Evolutionary conservation across 2,888 invertebrate genomes (phyloP).

Genomic region (Brachyopa scutellaris): DNA sequence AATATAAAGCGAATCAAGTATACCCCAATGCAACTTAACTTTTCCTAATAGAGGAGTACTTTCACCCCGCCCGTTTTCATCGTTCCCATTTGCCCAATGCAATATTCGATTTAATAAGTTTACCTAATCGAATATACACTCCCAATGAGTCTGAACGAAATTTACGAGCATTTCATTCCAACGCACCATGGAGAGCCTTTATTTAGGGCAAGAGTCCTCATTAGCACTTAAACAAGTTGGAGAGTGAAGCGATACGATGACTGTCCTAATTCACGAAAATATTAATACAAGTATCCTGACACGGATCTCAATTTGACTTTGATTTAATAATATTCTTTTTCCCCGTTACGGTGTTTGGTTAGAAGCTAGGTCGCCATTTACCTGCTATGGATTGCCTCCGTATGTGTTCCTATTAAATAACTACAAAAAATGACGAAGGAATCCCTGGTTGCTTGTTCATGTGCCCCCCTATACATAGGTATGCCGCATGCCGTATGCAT

Average conservation of each 20-base stretch:
- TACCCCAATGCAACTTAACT: constrained; percentile 32
- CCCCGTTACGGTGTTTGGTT: constrained; percentile 20
- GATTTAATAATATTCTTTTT: constrained; percentile 40
- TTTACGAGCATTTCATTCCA: constrained; percentile 24
- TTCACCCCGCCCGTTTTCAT: not conserved
- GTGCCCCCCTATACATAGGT: too few relatives aligned
- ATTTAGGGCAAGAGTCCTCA: constrained; percentile 59
- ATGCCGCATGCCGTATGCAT: constrained; percentile 13
- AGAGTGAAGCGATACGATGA: constrained; percentile 31
- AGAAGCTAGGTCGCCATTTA: not conserved
- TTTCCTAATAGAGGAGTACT: not conserved
- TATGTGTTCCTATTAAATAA: not conserved
- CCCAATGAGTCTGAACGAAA: constrained; percentile 30
- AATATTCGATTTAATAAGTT: constrained; percentile 49
- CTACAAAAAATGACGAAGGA: not conserved
- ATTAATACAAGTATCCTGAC: constrained; percentile 42
- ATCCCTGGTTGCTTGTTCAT: not conserved
- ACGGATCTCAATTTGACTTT: constrained; percentile 34
- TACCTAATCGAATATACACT: constrained; percentile 63
- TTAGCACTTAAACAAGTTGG: constrained; percentile 52
- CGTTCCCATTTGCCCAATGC: constrained; percentile 34
- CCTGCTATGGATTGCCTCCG: constrained; percentile 10
- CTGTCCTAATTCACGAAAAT: constrained; percentile 57
- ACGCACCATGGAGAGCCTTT: constrained; percentile 26
- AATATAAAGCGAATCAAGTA: constrained; percentile 26